Evolutionary conservation across 1,140 invertebrate species (phyloP).

Genomic region (Drosophila mojavensis): DNA sequence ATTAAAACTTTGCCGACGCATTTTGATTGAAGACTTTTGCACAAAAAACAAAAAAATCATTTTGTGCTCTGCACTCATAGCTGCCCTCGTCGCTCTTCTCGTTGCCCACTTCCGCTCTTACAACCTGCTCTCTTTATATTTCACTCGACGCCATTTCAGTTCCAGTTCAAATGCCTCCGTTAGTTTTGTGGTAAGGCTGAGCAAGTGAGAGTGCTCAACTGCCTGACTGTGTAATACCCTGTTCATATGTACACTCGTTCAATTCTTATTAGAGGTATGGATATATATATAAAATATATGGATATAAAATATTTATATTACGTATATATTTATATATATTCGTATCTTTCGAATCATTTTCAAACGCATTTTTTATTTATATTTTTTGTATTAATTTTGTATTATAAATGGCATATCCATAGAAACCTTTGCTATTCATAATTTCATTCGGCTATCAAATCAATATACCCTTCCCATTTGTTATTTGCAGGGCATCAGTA

Average conservation of each 20-base stretch:
- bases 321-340: background rate
- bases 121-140: background rate
- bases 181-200: background rate
- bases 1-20: slow-evolving; percentile 80
- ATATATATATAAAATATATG: too few relatives aligned
- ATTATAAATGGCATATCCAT: background rate
- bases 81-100: background rate
- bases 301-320: background rate
- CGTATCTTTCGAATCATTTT: too few relatives aligned
- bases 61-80: background rate
- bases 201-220: background rate
- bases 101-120: background rate
- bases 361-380: background rate
- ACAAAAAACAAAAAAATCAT: slow-evolving; percentile 43
- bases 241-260: too few relatives aligned
- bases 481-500: slow-evolving; percentile 4
- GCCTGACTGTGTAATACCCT: background rate
- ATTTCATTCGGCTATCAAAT: background rate
- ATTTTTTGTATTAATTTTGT: background rate
- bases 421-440: background rate
- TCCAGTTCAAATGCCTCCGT: background rate
- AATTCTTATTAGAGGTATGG: background rate
- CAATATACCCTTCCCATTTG: background rate
- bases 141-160: background rate
- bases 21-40: slow-evolving; percentile 76